Base-by-base conservation (phyloP, 2,888 invertebrate genomes). In the Cheilosia soror region DNA sequence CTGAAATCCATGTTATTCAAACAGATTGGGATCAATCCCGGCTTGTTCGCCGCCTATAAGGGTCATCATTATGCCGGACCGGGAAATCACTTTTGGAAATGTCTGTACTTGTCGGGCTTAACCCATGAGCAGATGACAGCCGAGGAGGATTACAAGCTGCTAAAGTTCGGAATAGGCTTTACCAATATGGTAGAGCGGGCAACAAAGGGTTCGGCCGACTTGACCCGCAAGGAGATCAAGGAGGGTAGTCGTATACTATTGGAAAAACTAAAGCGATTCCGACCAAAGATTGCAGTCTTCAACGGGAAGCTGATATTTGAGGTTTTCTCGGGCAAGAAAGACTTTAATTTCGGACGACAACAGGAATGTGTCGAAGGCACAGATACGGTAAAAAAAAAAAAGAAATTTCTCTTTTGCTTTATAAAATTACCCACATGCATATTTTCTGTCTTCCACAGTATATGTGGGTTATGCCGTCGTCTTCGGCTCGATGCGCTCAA, bases 51-150 rank as follows among this genome's bases (percentile, higher is more conserved):
- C 88, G 99, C 99, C 87, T 98, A 98, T 93, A 98, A 98, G 93
- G 98, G 98, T 2, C 99, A 99, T 93, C 98, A 99, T 93, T 99
- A 99, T 94, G 98, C 99, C 69, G 99, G 99, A 66, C 98, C 98
- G 57, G 99, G 99, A 57, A 99, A 99, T 93, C 99, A 99, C 93
- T 99, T 99, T 93, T 99, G 99, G 99, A 98, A 98, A 94, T 99
- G 98, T 92, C 93, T 99, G 87, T 98, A 97, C 93, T 93, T 98
- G 88, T 97, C 98, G 60, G 98, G 98, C 6, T 94, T 99, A 77
- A 98, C 98, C 15, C 95, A 97, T 80, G 98, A 98, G 91, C 98
- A 98, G 91, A 96, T 99, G 96, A 98, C 96, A 89, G 98, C 98
- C 2, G 98, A 98, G 90, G 98, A 99, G 93, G 99, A 99, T 93